Evolutionary conservation across 2,797 vertebrate genomes (phyloP).

Genomic region (Martes flavigula): DNA sequence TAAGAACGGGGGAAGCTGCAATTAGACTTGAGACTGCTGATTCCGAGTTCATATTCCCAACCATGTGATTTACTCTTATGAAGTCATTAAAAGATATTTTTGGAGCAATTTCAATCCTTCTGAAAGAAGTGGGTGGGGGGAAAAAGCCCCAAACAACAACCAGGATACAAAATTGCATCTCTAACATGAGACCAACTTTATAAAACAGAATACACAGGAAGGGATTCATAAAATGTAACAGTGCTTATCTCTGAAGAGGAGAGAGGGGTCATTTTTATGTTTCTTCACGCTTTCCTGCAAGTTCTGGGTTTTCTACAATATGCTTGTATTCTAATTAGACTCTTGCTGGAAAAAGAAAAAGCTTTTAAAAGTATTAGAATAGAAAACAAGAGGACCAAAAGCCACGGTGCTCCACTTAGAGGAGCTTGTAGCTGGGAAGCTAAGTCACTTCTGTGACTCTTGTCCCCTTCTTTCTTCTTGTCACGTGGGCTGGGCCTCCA

Average conservation of each 20-base stretch:
- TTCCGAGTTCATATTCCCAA: not conserved
- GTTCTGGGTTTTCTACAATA: not conserved
- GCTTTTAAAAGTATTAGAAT: not conserved
- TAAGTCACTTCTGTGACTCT: too few species aligned
- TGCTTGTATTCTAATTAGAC: slow-evolving; percentile 13
- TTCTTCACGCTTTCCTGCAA: not conserved
- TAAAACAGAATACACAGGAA: not conserved
- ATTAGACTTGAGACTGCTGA: not conserved
- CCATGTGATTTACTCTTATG: slow-evolving; percentile 8
- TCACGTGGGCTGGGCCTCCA: accelerated
- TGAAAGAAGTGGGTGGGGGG: not conserved
- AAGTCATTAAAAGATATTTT: slow-evolving; percentile 35
- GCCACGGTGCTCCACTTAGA: not conserved
- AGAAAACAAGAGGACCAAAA: not conserved
- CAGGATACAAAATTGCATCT: not conserved
- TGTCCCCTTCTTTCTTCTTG: not conserved
- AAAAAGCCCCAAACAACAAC: not conserved
- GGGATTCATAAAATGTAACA: not conserved
- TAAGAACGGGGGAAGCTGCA: not conserved
- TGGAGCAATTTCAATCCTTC: slow-evolving; percentile 11
- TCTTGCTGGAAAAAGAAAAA: not conserved
- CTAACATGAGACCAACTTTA: not conserved
- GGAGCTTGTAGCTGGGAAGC: not conserved
- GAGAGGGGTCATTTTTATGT: not conserved
- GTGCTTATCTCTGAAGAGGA: not conserved